phyloP scores from a whole-genome alignment of 1,140 invertebrate genomes.

The Drosophila teissieri region DNA sequence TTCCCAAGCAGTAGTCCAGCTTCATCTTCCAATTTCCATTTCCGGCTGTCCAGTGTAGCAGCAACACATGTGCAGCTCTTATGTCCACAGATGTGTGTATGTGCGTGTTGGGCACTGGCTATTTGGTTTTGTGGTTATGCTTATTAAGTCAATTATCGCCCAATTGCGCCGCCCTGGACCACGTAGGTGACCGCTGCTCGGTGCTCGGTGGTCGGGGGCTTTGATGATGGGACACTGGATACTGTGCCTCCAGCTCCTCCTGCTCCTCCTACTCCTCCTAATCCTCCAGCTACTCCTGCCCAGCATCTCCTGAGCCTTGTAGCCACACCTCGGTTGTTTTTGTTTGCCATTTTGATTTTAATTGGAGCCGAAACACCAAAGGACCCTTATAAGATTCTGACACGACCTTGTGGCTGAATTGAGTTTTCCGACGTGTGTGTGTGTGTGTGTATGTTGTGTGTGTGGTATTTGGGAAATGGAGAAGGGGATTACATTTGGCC shows the following conservation, averaged over 20 bases:
- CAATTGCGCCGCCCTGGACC: constrained; percentile 56
- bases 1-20: no score
- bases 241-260: neutral
- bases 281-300: neutral
- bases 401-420: constrained; percentile 9
- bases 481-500: neutral
- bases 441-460: no score
- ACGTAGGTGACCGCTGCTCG: constrained; percentile 38
- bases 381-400: constrained; percentile 12
- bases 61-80: constrained; percentile 11
- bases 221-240: constrained; percentile 7
- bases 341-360: constrained; percentile 74
- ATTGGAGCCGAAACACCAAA: constrained; percentile 59
- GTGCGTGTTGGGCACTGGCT: constrained; percentile 36
- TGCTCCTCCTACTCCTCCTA: no score
- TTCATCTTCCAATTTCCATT: neutral
- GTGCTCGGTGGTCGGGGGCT: constrained; percentile 14
- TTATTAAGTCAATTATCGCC: constrained; percentile 81
- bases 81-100: constrained; percentile 35
- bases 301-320: neutral
- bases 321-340: constrained; percentile 46
- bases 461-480: neutral
- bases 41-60: constrained; percentile 28
- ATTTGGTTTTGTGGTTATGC: constrained; percentile 78
- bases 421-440: neutral